Evolutionary conservation across 2,113 vertebrate species (phyloP), one percentile per base, ranked within the genome.

Genomic region (Heterotilapia buettikoferi): DNA sequence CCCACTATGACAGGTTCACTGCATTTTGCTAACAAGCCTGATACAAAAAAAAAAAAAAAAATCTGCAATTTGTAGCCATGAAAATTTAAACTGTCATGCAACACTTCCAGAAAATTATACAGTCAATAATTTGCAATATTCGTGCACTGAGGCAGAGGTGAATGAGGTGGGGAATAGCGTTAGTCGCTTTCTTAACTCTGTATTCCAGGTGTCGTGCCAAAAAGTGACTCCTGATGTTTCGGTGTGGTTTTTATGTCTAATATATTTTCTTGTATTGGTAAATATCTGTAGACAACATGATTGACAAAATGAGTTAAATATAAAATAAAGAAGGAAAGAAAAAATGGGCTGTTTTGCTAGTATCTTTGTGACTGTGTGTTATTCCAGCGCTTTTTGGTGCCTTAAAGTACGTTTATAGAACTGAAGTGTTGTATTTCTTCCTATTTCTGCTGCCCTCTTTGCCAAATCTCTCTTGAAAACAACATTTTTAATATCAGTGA

Each of bases 31-130:
- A 56, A 50, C 16, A 57, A 56, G 31, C 43, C 40, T 9, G 6
- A 19, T 61, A 4, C 14, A 45, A 0, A 47, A 16, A 6, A 73
- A 45, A 0, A 47, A 16, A 6, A 73, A 10, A 26, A 73, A 73
- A 26, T 76, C 38, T 47, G 40, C 24, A 76, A 76, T 76, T 76
- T 83, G 12, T n/a, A 21, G 36, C 19, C 45, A 78, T 52, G 1
- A 78, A 78, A n/a, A 3, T 78, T 26, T 50, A 10, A 78, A 50
- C 24, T 73, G 21, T 45, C 68, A 43, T 6, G 11, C 19, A 56
- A 38, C 40, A 76, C 21, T 29, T 45, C 3, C 13, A 73, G 38
- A 73, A 73, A 73, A 45, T n/a, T 21, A 63, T 50, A 16, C 14
- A 47, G 56, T n/a, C 14, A 9, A 29, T 47, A 8, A 31, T 61